Base-by-base conservation (phyloP, 2,888 invertebrate species). In the Diarsia rubi region DNA sequence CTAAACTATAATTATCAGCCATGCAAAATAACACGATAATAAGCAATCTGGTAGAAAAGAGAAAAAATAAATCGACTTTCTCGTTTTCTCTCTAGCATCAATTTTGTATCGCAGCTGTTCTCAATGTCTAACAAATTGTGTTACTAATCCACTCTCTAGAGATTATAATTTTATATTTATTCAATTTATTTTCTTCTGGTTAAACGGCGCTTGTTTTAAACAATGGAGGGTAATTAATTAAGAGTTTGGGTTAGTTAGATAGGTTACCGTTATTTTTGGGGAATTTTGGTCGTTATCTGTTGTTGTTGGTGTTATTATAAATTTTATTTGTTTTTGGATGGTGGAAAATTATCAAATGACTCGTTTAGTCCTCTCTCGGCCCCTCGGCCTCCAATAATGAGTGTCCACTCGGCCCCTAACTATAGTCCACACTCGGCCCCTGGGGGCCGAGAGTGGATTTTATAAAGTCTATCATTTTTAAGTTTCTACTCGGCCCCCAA, bases 71-170 rank as follows among this genome's bases (percentile, higher is more conserved):
- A 31, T 47, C 14, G 3, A 78, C 73, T 69, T 69, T 81, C 69
- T 78, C 65, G 27, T 44, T 81, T 71, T 64, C 75, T 67, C 64
- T 60, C 3, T 49, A 57, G 27, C 45, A 31, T 45, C n/a, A 21
- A 63, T 69, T 69, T 77, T 62, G 47, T 76, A 47, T 24, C 49
- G 37, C 31, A 57, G 31, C 27, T 62, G 65, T 21, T 62, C 68
- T 57, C 72, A 72, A 81, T 70, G 54, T 49, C 45, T 5, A 49
- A 27, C 65, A 49, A 71, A 72, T 62, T 80, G 75, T 70, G 24
- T 45, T 62, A 57, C n/a, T 49, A 57, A 66, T 59, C n/a, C 31
- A 60, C 31, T 68, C 64, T 44, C 19, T 47, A 45, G 14, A 73
- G 59, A 11, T 27, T 16, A 54, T 54, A 42, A 59, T 37, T 27